phyloP scores from a whole-genome alignment of 2,888 invertebrate genomes.

The Hirudinaria manillensis region DNA sequence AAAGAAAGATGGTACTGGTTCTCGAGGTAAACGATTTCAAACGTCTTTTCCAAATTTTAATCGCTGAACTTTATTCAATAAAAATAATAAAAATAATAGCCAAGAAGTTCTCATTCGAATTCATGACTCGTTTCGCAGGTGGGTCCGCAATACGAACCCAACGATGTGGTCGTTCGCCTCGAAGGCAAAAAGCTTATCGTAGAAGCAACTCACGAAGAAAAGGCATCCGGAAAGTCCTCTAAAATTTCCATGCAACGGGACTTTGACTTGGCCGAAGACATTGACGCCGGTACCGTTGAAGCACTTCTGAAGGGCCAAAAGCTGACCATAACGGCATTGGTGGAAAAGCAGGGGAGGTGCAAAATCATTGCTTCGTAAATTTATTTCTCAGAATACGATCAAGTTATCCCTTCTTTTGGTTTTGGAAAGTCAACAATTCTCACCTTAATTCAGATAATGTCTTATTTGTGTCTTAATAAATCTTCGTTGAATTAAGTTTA shows the following conservation, averaged over 20 bases:
- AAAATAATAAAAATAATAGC: too few species aligned
- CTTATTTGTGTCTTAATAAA: too few species aligned
- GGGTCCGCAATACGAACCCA: conserved; percentile 35
- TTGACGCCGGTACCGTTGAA: conserved; percentile 35
- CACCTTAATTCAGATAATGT: too few species aligned
- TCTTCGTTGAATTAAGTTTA: too few species aligned
- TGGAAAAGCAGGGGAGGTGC: conserved; percentile 23
- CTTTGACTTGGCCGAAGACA: conserved; percentile 36
- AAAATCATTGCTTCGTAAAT: conserved; percentile 10
- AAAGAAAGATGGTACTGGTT: conserved; percentile 31
- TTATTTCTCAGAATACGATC: neutral
- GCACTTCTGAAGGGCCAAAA: conserved; percentile 32
- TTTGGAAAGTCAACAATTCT: too few species aligned
- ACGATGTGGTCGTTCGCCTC: conserved; percentile 37
- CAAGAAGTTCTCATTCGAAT: too few species aligned
- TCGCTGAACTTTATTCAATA: too few species aligned
- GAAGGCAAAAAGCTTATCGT: conserved; percentile 35
- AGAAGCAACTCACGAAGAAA: conserved; percentile 34
- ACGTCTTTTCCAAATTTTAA: too few species aligned
- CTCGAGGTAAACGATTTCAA: conserved; percentile 25
- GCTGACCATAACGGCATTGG: conserved; percentile 31
- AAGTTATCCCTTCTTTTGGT: neutral
- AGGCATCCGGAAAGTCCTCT: conserved; percentile 28
- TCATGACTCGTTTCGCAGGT: neutral
- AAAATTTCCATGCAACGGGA: conserved; percentile 36